These are phyloP conservation scores for Eulithis testata DNA, from an alignment of 2,888 invertebrate species.

Conservation along the genomic window DNA sequence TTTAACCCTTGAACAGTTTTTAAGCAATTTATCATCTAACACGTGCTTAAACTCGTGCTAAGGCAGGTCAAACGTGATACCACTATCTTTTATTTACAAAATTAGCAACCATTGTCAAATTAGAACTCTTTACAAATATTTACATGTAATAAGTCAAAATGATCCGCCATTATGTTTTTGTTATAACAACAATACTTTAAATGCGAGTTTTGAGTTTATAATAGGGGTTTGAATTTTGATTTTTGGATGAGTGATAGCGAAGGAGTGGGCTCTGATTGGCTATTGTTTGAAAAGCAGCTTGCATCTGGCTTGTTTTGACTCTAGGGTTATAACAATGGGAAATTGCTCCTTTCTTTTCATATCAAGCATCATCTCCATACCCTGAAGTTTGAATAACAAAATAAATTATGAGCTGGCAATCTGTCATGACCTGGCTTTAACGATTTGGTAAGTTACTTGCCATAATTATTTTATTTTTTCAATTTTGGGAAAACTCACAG, in stretches of 20 bases:
- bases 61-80: slow-evolving; percentile 20
- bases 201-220: slow-evolving; percentile 54
- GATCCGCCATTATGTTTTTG: slow-evolving; percentile 34
- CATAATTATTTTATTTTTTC: no score
- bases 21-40: slow-evolving; percentile 6
- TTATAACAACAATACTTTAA: slow-evolving; percentile 51
- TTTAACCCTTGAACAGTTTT: neutral
- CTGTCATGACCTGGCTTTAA: neutral
- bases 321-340: slow-evolving; percentile 19
- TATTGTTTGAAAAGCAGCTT: slow-evolving; percentile 70
- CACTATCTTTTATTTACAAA: slow-evolving; percentile 17
- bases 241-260: slow-evolving; percentile 64
- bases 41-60: slow-evolving; percentile 29
- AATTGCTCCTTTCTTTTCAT: slow-evolving; percentile 11
- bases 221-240: slow-evolving; percentile 57
- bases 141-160: slow-evolving; percentile 20
- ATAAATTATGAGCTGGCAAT: neutral
- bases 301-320: slow-evolving; percentile 51
- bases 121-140: slow-evolving; percentile 19
- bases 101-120: slow-evolving; percentile 29
- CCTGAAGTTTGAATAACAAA: neutral
- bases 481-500: no score
- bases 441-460: no score
- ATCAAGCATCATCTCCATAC: slow-evolving; percentile 4
- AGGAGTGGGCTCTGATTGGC: slow-evolving; percentile 67